Evolutionary conservation across 1,140 invertebrate genomes (phyloP).

Genomic region (Physella acuta): DNA sequence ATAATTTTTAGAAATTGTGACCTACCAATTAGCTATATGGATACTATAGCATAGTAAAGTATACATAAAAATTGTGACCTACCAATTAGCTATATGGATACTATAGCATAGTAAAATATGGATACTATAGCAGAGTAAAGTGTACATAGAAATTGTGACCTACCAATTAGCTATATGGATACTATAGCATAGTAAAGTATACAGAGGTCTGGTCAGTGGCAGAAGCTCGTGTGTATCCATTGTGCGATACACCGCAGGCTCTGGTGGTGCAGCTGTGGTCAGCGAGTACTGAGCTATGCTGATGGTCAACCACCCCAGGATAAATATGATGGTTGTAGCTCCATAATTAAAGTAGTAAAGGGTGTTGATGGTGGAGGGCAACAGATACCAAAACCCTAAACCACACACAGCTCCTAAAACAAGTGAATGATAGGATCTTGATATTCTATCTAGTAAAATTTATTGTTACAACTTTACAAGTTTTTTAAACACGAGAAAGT

Average conservation of each 20-base stretch:
- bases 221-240: constrained; percentile 55
- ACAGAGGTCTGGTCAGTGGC: constrained; percentile 54
- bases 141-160: too few species aligned
- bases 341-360: constrained; percentile 45
- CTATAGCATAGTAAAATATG: constrained; percentile 33
- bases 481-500: too few species aligned
- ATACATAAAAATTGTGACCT: too few species aligned
- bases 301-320: constrained; percentile 57
- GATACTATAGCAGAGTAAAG: not conserved
- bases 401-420: constrained; percentile 50
- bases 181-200: constrained; percentile 46
- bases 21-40: not conserved
- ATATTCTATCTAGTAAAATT: too few species aligned
- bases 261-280: constrained; percentile 53
- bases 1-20: too few species aligned
- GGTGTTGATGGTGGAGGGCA: constrained; percentile 44
- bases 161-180: constrained; percentile 50
- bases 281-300: constrained; percentile 58
- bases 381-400: constrained; percentile 48
- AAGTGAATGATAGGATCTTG: constrained; percentile 25
- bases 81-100: constrained; percentile 5
- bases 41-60: not conserved
- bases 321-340: constrained; percentile 49
- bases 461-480: too few species aligned
- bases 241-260: constrained; percentile 57